Evolutionary conservation across 1,140 invertebrate genomes (phyloP).

Genomic region (Drosophila asahinai): DNA sequence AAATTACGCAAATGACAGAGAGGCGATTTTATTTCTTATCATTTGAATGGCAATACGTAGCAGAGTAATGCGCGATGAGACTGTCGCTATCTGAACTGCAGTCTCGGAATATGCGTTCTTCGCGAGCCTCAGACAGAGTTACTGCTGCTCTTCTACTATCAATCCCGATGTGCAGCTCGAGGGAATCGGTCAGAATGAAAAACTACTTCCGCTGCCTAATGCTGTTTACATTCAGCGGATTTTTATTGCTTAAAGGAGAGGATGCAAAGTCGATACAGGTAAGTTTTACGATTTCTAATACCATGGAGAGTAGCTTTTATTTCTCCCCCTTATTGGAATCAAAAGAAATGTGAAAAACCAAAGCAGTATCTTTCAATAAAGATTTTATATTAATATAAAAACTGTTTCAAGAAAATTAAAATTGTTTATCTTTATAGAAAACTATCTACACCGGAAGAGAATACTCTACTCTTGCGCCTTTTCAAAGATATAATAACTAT

Average conservation of each 20-base stretch:
- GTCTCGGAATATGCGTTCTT: constrained; percentile 12
- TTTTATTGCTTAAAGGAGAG: neutral
- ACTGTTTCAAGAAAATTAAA: too few relatives aligned
- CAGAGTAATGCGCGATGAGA: neutral
- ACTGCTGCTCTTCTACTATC: neutral
- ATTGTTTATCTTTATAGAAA: neutral
- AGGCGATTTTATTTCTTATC: constrained; percentile 42
- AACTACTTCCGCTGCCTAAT: neutral
- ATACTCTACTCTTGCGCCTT: rapidly evolving
- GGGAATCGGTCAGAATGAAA: constrained; percentile 3
- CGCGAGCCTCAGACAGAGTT: neutral
- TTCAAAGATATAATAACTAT: neutral
- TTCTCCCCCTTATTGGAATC: too few relatives aligned
- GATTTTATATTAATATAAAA: too few relatives aligned
- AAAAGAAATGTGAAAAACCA: too few relatives aligned
- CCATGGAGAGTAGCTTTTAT: too few relatives aligned
- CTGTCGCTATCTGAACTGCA: constrained; percentile 6
- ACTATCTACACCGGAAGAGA: neutral
- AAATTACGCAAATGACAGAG: constrained; percentile 21
- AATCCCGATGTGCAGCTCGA: neutral
- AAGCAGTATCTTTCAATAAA: too few relatives aligned
- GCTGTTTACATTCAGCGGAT: constrained; percentile 9
- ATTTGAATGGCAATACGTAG: neutral
- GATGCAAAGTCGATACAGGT: neutral
- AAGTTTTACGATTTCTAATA: neutral